Conservation (phyloP, 2,888 invertebrate species). For the Neria commutata region DNA sequence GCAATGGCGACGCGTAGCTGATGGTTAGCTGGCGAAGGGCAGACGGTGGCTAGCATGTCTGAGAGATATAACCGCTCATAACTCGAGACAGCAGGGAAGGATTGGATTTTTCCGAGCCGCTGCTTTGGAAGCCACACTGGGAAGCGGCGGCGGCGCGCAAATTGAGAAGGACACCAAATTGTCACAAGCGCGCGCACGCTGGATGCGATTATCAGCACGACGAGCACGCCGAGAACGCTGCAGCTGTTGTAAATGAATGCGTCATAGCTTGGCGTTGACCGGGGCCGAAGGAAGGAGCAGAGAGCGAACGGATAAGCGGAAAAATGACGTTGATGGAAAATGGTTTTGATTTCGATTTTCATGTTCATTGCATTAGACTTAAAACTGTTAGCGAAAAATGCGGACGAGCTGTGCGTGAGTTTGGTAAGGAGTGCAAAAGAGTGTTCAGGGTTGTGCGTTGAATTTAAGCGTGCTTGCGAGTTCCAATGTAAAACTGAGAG, state of each 20-base stretch:
- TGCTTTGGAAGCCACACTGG: background rate
- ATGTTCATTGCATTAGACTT: constrained; percentile 54
- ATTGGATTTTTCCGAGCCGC: too few species aligned
- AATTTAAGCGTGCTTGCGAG: too few species aligned
- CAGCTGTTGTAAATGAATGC: too few species aligned
- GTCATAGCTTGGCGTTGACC: background rate
- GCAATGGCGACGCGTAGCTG: too few species aligned
- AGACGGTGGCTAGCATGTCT: too few species aligned
- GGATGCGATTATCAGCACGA: constrained; percentile 22
- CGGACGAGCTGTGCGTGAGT: too few species aligned
- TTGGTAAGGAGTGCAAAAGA: too few species aligned
- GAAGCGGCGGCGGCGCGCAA: constrained; percentile 39
- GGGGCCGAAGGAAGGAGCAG: background rate
- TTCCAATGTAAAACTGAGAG: too few species aligned
- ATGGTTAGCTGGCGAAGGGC: too few species aligned
- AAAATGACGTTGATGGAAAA: constrained; percentile 49
- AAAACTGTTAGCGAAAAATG: constrained; percentile 48
- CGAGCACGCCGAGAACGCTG: background rate
- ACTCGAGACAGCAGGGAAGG: too few species aligned
- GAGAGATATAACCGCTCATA: too few species aligned
- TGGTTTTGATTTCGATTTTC: constrained; percentile 53
- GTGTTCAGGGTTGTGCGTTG: too few species aligned
- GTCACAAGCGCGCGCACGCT: constrained; percentile 32
- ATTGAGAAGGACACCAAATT: constrained; percentile 53
- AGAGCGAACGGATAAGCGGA: background rate